These are phyloP conservation scores for Rhodinocichla rosea DNA, from an alignment of 2,113 vertebrate genomes.

Conservation along the genomic window DNA sequence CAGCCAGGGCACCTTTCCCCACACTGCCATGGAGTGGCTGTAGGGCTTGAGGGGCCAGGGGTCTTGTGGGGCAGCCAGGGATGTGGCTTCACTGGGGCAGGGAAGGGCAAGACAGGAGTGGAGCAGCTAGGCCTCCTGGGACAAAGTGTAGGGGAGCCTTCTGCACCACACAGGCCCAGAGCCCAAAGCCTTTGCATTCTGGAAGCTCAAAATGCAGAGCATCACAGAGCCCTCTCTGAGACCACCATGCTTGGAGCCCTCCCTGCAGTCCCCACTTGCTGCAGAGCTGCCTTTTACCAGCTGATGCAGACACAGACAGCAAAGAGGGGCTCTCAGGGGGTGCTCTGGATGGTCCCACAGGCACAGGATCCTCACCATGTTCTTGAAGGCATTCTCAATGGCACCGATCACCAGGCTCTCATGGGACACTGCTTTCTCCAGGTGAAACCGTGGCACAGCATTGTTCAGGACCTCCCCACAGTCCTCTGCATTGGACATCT, in stretches of 20 bases:
- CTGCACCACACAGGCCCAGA: neutral
- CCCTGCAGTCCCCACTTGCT: neutral
- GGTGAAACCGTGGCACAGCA: constrained; percentile 80
- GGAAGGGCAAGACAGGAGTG: neutral
- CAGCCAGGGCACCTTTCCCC: neutral
- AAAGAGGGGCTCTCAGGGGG: neutral
- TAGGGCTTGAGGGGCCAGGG: neutral
- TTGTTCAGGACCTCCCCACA: constrained; percentile 63
- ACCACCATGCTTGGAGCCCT: neutral
- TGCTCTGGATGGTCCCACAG: rapidly evolving
- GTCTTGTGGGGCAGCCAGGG: neutral
- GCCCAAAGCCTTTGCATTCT: neutral
- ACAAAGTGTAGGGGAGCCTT: neutral
- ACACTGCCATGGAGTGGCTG: rapidly evolving
- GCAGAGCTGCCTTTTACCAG: neutral
- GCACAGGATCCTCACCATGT: constrained; percentile 83
- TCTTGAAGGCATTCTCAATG: constrained; percentile 92
- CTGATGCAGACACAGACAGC: neutral
- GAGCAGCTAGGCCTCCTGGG: neutral
- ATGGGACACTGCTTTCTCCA: constrained; percentile 89
- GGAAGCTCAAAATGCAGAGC: rapidly evolving
- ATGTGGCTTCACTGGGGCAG: neutral
- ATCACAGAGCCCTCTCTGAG: neutral
- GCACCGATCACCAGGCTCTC: constrained; percentile 93
- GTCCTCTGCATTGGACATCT: constrained; percentile 50